Conservation (phyloP, 2,888 invertebrate species). For the Catocala sponsa region DNA sequence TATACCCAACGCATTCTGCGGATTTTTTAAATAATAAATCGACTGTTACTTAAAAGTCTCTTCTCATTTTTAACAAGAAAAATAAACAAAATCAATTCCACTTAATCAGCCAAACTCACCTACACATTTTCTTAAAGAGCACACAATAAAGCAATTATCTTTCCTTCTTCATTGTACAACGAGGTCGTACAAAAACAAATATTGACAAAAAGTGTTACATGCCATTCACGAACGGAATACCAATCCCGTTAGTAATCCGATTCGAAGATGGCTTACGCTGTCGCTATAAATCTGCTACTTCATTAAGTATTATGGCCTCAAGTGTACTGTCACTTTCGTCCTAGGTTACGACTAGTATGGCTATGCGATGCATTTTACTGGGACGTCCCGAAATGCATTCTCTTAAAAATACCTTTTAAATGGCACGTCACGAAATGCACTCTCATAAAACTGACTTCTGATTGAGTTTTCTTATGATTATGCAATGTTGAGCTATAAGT, state of each 20-base stretch:
- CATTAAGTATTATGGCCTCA: constrained; percentile 7
- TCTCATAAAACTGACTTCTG: too few species aligned
- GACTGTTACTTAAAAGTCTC: too few species aligned
- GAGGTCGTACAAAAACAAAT: background rate
- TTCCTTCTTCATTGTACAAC: background rate
- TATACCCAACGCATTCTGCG: too few species aligned
- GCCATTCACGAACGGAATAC: constrained; percentile 6
- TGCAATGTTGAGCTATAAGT: too few species aligned
- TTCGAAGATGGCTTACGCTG: constrained; percentile 16
- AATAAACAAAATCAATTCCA: too few species aligned
- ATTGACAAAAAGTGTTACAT: constrained; percentile 15
- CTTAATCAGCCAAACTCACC: too few species aligned
- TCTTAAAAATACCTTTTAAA: too few species aligned
- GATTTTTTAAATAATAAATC: too few species aligned
- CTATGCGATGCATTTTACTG: background rate
- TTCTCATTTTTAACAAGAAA: too few species aligned
- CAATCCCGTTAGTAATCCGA: constrained; percentile 20
- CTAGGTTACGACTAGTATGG: background rate
- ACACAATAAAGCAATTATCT: background rate
- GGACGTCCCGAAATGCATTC: background rate
- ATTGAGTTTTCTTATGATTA: too few species aligned
- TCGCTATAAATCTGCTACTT: constrained; percentile 11
- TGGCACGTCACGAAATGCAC: too few species aligned
- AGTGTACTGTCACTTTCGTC: constrained; percentile 28
- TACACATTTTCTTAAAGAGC: background rate